Base-by-base conservation (phyloP, 2,888 invertebrate genomes). In the Pseudococcus jackbeardsleyi region DNA sequence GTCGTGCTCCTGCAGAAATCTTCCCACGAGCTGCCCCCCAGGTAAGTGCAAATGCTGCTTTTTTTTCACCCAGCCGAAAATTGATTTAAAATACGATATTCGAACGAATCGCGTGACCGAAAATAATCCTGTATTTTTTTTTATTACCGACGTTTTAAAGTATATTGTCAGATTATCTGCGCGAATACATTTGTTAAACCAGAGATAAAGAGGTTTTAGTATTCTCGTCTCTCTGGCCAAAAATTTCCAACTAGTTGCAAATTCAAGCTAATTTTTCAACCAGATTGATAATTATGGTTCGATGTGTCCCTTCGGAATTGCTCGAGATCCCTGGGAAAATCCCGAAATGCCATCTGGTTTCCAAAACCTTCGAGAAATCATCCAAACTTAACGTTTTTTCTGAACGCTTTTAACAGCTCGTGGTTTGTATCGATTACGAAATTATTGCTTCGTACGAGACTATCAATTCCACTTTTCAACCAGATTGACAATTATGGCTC, bases 91-190 rank as follows among this genome's bases (percentile, higher is more conserved):
- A 79, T 42, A 79, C 42, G 17, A 17, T 59, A 59, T n/a, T 59
- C 7, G 54, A 15, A 6, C 12, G 79, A 42, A 79, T 79, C 79
- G 79, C 79, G 79, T 79, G 79, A 79, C 79, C 42, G n/a, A 42
- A 79, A 79, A 79, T 79, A 79, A n/a, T 79, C 68, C 4, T 33
- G 68, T 33, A 72, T 79, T 79, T 79, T 79, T 79, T 42, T 79
- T 79, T 79, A 79, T 79, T 42, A 79, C 42, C 42, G 19, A 79
- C 79, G 42, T 79, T 79, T 79, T 79, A 72, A 39, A 33, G 26
- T 33, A 17, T 19, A 59, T 59, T 59, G 59, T 59, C 59, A 59
- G 59, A 6, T 59, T 59, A 59, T 59, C 59, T 59, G 59, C 54
- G 19, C 59, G 19, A 19, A 59, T 54, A 19, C 19, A 19, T 59